Evolutionary conservation across 2,797 vertebrate genomes (phyloP), one percentile per base, ranked within the genome.

Genomic region (Tragopan temminckii): DNA sequence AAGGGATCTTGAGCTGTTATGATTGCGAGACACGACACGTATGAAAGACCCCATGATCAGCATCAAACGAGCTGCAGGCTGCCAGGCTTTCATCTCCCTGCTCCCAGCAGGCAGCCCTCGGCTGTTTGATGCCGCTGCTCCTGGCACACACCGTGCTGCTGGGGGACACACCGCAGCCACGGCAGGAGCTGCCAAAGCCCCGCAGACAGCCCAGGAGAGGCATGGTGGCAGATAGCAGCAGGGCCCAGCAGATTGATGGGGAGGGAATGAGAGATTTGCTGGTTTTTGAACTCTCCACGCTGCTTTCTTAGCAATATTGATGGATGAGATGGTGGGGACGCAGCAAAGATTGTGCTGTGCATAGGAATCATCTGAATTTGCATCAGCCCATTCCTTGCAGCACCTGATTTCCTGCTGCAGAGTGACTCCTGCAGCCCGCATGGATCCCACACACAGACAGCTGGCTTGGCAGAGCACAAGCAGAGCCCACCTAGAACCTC

Each of bases 371-470:
- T 3, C 15, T 3, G 19, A 35, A 17, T 17, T 5, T 11, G 67
- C 35, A 40, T 21, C 20, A 24, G n/a, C 29, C 62, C 33, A 13
- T 63, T 55, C 69, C 72, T 59, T 38, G 57, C 61, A 90, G 57
- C 11, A 38, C 20, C 29, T 16, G 7, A 1, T 38, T 61, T 10
- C 53, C 62, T 36, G 13, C 7, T 25, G 59, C 43, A 58, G 55
- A 61, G 15, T 3, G 2, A 27, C 6, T 6, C 45, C 45, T 1
- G 1, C 33, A 40, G 29, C 74, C 45, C 21, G 2, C 2, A 0
- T 1, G 7, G n/a, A 14, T 35, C 59, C 31, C 0, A 1, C 2
- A 14, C 1, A 0, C 10, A 35, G 29, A 35, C 31, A 40, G 66
- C 13, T 42, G 3, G 18, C 35, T 3, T 53, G 19, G 23, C 1